phyloP scores from a whole-genome alignment of 2,888 invertebrate genomes.

The Apocheima hispidaria region DNA sequence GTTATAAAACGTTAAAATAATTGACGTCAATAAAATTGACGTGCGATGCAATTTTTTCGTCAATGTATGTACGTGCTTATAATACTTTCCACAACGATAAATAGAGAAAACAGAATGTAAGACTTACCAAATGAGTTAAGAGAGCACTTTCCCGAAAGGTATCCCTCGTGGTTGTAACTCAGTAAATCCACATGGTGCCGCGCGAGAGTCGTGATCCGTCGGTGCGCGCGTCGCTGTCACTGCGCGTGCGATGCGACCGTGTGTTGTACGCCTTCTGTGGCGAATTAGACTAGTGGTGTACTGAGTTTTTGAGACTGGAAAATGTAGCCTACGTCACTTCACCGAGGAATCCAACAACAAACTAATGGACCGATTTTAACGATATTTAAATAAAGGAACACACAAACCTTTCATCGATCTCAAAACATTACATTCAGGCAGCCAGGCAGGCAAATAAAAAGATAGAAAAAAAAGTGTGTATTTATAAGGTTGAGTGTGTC shows the following conservation, averaged over 20 bases:
- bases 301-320: not conserved
- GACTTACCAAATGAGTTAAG: constrained; percentile 35
- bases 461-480: too few relatives aligned
- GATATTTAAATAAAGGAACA: too few relatives aligned
- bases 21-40: too few relatives aligned
- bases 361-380: too few relatives aligned
- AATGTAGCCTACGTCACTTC: too few relatives aligned
- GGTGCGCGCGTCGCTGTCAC: constrained; percentile 65
- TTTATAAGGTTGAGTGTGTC: constrained; percentile 12
- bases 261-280: constrained; percentile 47
- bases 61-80: too few relatives aligned
- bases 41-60: not conserved
- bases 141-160: constrained; percentile 25
- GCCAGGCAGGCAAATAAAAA: too few relatives aligned
- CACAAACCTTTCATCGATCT: too few relatives aligned
- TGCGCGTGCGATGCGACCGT: constrained; percentile 54
- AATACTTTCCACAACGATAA: not conserved
- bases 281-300: constrained; percentile 40
- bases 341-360: too few relatives aligned
- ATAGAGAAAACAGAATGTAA: not conserved
- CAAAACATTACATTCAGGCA: too few relatives aligned
- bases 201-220: constrained; percentile 59
- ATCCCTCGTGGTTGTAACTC: constrained; percentile 35
- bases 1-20: too few relatives aligned
- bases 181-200: constrained; percentile 56